A percentile compares a stretch with the other conserved stretches of the same genome.
Evolutionary conservation across 2,113 vertebrate genomes (phyloP).

Genomic region (Hystrix brachyura): DNA sequence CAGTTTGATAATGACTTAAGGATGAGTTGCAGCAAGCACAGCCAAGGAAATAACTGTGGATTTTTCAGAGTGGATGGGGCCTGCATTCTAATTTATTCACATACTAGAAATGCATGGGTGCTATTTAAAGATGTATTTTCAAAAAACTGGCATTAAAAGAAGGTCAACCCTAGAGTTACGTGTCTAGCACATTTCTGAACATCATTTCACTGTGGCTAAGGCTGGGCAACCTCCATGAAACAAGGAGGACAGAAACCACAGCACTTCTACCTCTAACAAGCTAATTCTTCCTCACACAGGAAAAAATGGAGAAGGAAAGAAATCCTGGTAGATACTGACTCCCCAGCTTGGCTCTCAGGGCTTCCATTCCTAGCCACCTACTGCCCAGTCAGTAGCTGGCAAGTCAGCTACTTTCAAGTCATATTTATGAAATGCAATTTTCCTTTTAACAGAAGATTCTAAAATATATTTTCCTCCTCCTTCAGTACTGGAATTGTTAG

Average conservation of each 20-base stretch:
- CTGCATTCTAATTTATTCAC: conserved; percentile 82
- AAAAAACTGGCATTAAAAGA: conserved; percentile 52
- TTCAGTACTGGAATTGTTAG: not conserved
- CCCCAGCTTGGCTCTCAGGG: not conserved
- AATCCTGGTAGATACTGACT: not conserved
- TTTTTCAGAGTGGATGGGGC: conserved; percentile 30
- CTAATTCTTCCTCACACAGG: not conserved
- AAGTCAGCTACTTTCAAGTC: not conserved
- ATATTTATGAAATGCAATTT: not conserved
- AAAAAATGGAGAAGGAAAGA: not conserved
- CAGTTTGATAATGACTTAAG: conserved; percentile 72
- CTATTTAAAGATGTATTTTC: conserved; percentile 58
- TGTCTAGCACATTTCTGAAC: conserved; percentile 59
- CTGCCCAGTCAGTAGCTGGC: not conserved
- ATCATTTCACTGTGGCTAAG: not conserved
- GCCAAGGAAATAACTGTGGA: conserved; percentile 69
- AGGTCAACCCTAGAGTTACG: conserved; percentile 51
- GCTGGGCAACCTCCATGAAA: not conserved
- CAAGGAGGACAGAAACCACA: not conserved
- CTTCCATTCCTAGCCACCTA: not conserved
- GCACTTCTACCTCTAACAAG: too few species aligned
- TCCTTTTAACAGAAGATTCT: not conserved
- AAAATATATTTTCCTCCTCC: not conserved
- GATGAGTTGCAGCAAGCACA: conserved; percentile 43
- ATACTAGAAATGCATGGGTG: conserved; percentile 55